A percentile compares a stretch with the other conserved stretches of the same genome.
Evolutionary conservation across 2,113 vertebrate species (phyloP).

Genomic region (Martes martes): DNA sequence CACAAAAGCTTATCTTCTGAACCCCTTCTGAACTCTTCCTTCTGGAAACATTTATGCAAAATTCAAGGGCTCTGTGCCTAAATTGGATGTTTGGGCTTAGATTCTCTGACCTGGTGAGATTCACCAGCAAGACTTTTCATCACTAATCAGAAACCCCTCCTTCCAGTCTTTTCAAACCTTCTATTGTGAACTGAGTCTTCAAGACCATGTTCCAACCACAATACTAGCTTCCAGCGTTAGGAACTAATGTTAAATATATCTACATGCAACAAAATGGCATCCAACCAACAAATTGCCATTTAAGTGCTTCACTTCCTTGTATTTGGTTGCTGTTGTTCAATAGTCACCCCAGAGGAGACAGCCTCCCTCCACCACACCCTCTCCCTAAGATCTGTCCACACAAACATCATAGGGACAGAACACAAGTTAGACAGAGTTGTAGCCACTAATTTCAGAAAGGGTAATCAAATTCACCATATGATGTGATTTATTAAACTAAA

Average conservation of each 20-base stretch:
- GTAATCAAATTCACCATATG: neutral
- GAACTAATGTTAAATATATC: neutral
- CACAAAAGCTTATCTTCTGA: neutral
- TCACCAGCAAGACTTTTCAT: neutral
- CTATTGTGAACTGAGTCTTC: neutral
- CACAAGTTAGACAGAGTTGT: neutral
- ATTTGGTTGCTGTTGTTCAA: neutral
- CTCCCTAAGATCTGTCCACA: neutral
- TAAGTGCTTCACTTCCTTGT: neutral
- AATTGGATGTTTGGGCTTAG: neutral
- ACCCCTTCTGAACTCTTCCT: neutral
- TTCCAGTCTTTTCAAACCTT: accelerated
- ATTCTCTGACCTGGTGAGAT: neutral
- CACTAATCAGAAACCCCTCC: neutral
- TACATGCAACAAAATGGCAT: neutral
- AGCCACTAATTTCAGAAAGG: neutral
- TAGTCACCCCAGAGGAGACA: neutral
- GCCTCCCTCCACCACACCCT: accelerated
- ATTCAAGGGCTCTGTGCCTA: neutral
- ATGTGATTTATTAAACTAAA: neutral
- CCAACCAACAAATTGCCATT: accelerated
- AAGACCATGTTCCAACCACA: neutral
- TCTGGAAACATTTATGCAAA: neutral
- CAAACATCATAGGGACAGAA: neutral
- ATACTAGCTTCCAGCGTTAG: neutral